Evolutionary conservation across 1,140 invertebrate genomes (phyloP).

Genomic region (Neodiprion virginianus): DNA sequence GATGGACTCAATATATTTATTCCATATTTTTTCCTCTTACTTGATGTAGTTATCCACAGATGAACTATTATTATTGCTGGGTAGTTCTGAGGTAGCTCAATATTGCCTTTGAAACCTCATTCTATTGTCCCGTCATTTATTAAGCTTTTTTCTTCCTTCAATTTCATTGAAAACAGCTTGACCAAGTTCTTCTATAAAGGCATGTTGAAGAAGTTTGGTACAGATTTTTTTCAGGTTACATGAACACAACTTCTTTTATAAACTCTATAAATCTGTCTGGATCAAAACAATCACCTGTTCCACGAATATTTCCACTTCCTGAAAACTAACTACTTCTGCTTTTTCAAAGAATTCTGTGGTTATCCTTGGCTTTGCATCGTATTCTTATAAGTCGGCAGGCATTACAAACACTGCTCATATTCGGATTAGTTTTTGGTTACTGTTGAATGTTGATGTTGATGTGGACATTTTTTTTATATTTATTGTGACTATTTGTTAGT

Average conservation of each 20-base stretch:
- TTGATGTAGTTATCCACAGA: no score
- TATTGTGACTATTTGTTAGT: not conserved
- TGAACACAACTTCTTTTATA: not conserved
- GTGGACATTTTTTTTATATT: not conserved
- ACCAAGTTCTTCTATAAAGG: slow-evolving; percentile 24
- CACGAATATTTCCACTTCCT: slow-evolving; percentile 9
- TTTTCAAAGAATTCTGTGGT: slow-evolving; percentile 35
- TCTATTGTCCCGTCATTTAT: not conserved
- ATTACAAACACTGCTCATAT: not conserved
- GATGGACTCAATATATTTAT: slow-evolving; percentile 34
- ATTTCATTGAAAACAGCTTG: not conserved
- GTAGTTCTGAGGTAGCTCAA: no score
- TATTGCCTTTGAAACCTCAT: no score
- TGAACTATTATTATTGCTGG: no score
- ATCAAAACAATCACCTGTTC: not conserved
- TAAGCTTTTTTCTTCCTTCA: not conserved
- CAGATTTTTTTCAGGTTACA: slow-evolving; percentile 31
- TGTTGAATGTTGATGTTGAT: not conserved
- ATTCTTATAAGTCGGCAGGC: slow-evolving; percentile 21
- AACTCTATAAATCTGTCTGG: not conserved
- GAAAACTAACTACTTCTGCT: slow-evolving; percentile 24
- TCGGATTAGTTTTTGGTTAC: no score
- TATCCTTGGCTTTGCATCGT: slow-evolving; percentile 37
- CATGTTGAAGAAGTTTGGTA: slow-evolving; percentile 53
- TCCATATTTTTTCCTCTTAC: slow-evolving; percentile 15